Percentiles rank a stretch among this genome's conserved stretches.
Conservation (phyloP, 2,113 vertebrate species). For the Entosphenus tridentatus region DNA sequence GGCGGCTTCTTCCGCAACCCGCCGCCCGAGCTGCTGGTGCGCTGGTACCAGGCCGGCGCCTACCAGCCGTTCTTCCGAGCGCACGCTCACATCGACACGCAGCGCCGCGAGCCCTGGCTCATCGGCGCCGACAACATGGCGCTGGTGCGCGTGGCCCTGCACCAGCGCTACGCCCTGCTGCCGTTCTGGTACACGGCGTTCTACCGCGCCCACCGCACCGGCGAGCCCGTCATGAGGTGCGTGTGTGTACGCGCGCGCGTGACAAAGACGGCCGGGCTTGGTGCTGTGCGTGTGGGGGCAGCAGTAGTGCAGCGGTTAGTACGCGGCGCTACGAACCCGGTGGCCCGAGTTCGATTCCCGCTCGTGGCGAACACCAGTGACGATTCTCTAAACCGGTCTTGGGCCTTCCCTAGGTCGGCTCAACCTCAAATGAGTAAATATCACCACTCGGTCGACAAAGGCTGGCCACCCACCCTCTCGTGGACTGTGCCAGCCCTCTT, state of each 20-base stretch:
- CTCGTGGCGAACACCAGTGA: no score
- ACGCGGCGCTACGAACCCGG: no score
- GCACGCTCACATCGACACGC: slow-evolving; percentile 67
- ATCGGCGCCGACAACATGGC: slow-evolving; percentile 39
- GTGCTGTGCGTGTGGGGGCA: no score
- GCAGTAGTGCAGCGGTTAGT: no score
- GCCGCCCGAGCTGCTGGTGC: slow-evolving; percentile 44
- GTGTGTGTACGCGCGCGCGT: background rate
- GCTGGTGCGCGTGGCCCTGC: slow-evolving; percentile 36
- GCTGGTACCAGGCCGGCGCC: slow-evolving; percentile 68
- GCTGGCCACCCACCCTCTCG: no score
- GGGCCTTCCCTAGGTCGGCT: no score
- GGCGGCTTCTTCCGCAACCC: slow-evolving; percentile 68
- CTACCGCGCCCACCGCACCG: slow-evolving; percentile 32
- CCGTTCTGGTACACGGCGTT: slow-evolving; percentile 71
- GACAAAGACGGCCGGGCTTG: no score
- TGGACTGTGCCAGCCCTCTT: no score
- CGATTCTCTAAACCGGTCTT: no score
- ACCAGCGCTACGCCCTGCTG: slow-evolving; percentile 45
- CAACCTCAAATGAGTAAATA: no score
- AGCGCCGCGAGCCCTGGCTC: slow-evolving; percentile 63
- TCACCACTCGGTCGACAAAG: no score
- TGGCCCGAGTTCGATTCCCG: no score
- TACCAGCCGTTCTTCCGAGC: slow-evolving; percentile 69
- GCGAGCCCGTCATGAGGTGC: slow-evolving; percentile 56